Evolutionary conservation across 2,797 vertebrate genomes (phyloP).

Genomic region (Clarias pachynema): DNA sequence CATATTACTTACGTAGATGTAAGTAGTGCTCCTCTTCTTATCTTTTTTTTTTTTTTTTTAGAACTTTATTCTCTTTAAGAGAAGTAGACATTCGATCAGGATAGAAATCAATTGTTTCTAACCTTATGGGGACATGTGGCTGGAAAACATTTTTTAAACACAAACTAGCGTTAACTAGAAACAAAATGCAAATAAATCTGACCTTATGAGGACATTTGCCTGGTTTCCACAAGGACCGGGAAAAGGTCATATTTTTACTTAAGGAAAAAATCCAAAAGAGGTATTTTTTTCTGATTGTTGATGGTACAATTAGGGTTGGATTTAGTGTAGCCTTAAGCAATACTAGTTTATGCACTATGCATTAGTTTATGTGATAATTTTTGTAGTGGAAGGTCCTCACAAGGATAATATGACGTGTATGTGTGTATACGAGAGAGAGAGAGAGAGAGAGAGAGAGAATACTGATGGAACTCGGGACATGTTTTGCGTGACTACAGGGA

Average conservation of each 20-base stretch:
- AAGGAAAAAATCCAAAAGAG: background rate
- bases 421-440: slow-evolving; percentile 9
- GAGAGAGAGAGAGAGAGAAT: background rate
- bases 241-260: no score
- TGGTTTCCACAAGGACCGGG: no score
- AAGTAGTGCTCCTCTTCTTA: slow-evolving; percentile 5
- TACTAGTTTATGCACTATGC: no score
- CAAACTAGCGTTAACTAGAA: background rate
- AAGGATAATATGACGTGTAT: background rate
- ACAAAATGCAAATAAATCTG: background rate
- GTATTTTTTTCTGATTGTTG: background rate
- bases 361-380: background rate
- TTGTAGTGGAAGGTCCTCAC: background rate
- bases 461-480: background rate
- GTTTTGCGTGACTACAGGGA: slow-evolving; percentile 21
- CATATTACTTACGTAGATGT: background rate
- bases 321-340: background rate
- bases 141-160: background rate
- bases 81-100: background rate
- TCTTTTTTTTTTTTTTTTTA: background rate
- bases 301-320: background rate
- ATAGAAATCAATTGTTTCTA: background rate
- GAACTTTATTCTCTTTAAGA: background rate
- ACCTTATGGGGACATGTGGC: background rate
- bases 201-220: no score